A percentile compares a stretch with the other conserved stretches of the same genome.
phyloP scores from a whole-genome alignment of 53 echinoderm and acorn worm species.

The Glandiceps talaboti region DNA sequence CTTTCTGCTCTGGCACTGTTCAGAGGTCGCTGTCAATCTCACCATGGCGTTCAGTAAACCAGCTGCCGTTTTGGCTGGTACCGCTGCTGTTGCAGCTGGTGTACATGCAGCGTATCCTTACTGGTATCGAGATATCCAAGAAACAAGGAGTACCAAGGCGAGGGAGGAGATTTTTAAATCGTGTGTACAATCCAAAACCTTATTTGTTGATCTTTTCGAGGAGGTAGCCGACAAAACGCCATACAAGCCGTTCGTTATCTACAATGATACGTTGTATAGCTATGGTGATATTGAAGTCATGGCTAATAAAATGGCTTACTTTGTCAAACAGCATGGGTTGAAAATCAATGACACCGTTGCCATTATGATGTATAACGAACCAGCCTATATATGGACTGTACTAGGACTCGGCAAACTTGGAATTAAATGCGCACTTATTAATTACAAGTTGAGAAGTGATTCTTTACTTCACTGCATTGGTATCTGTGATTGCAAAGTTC shows the following conservation, averaged over 20 bases:
- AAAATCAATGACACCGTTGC: constrained; percentile 30
- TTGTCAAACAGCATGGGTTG: constrained; percentile 27
- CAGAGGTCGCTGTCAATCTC: no score
- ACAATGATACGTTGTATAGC: constrained; percentile 23
- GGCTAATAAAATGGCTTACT: constrained; percentile 39
- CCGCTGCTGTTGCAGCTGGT: background rate
- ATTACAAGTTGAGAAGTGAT: constrained; percentile 37
- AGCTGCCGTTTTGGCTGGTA: background rate
- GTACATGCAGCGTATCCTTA: background rate
- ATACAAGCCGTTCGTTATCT: constrained; percentile 41
- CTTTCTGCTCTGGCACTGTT: no score
- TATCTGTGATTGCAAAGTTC: constrained; percentile 24
- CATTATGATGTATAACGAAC: constrained; percentile 45
- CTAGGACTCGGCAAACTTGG: constrained; percentile 49
- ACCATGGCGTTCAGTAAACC: background rate
- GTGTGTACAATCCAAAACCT: background rate
- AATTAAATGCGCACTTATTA: constrained; percentile 31
- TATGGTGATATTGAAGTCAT: constrained; percentile 32
- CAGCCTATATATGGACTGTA: constrained; percentile 38
- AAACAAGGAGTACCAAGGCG: background rate
- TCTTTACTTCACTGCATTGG: constrained; percentile 61
- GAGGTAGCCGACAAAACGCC: constrained; percentile 24
- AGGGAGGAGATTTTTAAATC: background rate
- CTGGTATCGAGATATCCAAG: background rate
- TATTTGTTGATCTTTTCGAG: constrained; percentile 37